Conservation (phyloP, 2,113 vertebrate genomes). For the Vidua macroura region DNA sequence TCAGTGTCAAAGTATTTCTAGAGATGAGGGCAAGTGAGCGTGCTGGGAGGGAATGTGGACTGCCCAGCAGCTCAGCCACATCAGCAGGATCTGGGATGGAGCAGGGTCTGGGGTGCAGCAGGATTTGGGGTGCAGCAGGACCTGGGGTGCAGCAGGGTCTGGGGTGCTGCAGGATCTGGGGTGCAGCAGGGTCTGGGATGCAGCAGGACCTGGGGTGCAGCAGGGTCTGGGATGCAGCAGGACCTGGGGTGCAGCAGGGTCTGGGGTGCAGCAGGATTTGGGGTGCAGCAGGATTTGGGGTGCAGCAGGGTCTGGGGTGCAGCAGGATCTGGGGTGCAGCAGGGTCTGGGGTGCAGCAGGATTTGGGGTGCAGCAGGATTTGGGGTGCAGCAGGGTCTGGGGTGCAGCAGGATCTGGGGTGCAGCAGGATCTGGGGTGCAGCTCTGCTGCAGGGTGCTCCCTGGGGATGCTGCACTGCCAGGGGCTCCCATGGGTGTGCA, state of each 20-base stretch:
- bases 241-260: neutral
- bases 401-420: neutral
- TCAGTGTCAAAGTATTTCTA: neutral
- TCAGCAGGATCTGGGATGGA: neutral
- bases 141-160: neutral
- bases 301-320: neutral
- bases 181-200: neutral
- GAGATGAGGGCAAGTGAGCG: neutral
- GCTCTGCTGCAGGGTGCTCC: neutral
- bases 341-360: neutral
- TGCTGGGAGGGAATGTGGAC: accelerated
- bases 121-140: neutral
- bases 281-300: neutral
- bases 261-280: neutral
- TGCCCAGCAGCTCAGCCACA: neutral
- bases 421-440: accelerated
- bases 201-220: neutral
- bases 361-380: neutral
- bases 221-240: neutral
- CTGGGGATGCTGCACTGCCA: accelerated
- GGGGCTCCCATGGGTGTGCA: accelerated
- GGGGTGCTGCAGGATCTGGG: neutral
- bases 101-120: neutral
- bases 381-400: neutral
- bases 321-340: neutral